Evolutionary conservation across 2,797 vertebrate species (phyloP).

Genomic region (Neopelma chrysocephalum): DNA sequence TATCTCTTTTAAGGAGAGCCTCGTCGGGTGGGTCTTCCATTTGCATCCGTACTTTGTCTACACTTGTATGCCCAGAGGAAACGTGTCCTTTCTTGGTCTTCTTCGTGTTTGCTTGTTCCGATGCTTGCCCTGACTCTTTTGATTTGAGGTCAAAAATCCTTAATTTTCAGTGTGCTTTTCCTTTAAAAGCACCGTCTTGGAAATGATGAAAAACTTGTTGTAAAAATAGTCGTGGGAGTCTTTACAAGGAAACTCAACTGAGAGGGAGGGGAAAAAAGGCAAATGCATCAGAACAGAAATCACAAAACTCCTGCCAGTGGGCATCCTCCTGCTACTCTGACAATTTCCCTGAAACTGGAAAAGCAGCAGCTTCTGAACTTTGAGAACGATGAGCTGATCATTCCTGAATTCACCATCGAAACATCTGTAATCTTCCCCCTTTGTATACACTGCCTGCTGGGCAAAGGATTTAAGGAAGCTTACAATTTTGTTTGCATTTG

Average conservation of each 20-base stretch:
- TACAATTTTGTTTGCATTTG: slow-evolving; percentile 56
- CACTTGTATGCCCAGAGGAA: slow-evolving; percentile 1
- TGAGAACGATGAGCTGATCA: slow-evolving; percentile 19
- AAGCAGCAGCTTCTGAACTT: slow-evolving; percentile 31
- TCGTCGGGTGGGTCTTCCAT: background rate
- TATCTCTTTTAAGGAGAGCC: slow-evolving; percentile 10
- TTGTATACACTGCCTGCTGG: slow-evolving; percentile 2
- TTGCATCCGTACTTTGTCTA: background rate
- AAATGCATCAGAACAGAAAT: background rate
- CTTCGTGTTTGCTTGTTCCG: background rate
- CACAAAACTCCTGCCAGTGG: background rate
- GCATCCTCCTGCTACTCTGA: background rate
- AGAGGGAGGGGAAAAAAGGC: background rate
- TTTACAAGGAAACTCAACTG: background rate
- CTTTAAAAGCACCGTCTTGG: background rate
- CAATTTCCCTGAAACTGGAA: slow-evolving; percentile 18
- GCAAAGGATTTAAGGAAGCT: slow-evolving; percentile 38
- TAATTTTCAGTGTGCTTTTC: background rate
- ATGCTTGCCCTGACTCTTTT: background rate
- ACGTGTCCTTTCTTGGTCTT: slow-evolving; percentile 13
- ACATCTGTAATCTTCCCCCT: slow-evolving; percentile 47
- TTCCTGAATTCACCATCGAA: background rate
- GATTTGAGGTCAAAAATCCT: background rate
- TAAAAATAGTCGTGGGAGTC: background rate
- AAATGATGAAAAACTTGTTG: slow-evolving; percentile 13